These are phyloP conservation scores for Propithecus deckenii DNA, from an alignment of 2,797 vertebrate species.

Conservation along the genomic window DNA sequence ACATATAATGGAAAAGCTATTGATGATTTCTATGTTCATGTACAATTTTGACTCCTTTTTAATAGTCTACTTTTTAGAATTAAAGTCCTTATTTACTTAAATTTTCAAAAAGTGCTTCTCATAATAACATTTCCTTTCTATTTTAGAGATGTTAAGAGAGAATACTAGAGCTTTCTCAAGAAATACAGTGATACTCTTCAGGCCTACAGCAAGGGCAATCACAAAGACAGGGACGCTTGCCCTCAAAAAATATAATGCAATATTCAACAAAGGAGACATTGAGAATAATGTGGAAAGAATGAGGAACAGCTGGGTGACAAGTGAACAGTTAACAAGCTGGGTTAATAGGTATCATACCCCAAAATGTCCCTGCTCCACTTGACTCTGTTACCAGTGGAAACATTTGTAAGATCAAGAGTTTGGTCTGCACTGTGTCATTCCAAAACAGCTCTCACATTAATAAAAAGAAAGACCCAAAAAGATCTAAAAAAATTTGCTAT, in stretches of 20 bases:
- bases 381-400: neutral
- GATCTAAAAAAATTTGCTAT: neutral
- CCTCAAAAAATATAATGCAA: neutral
- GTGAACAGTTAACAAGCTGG: neutral
- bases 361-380: neutral
- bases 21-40: neutral
- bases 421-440: neutral
- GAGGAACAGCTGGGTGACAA: neutral
- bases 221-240: neutral
- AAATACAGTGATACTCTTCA: neutral
- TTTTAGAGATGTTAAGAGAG: neutral
- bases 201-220: neutral
- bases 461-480: conserved; percentile 29
- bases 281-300: neutral
- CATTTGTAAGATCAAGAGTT: neutral
- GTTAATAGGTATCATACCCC: neutral
- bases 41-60: neutral
- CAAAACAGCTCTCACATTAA: conserved; percentile 37
- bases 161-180: neutral
- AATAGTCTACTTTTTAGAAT: neutral
- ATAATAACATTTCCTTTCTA: conserved; percentile 2
- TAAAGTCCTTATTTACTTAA: neutral
- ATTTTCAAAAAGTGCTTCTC: neutral
- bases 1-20: neutral
- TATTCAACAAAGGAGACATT: neutral